A percentile compares a stretch with the other conserved stretches of the same genome.
Conservation (phyloP, 2,797 vertebrate genomes). For the Coracias cyanogaster region DNA sequence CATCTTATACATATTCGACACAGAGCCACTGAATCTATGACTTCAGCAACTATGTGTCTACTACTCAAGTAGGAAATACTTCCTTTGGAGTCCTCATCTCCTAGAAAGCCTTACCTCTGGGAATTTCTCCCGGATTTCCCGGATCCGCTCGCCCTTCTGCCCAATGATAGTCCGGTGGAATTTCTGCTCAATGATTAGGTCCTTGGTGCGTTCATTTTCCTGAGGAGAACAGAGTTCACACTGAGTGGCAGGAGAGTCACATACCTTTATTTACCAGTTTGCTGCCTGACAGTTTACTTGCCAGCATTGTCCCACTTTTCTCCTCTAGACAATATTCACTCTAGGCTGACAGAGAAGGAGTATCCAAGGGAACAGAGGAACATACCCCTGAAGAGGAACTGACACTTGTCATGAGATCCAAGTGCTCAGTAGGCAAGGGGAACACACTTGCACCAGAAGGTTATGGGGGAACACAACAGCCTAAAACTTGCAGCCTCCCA, state of each 20-base stretch:
- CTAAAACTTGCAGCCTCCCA: neutral
- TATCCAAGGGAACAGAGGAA: neutral
- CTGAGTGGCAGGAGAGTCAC: neutral
- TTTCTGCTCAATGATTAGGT: conserved; percentile 97
- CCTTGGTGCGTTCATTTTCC: conserved; percentile 99
- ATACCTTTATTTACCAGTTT: neutral
- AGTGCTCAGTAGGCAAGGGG: neutral
- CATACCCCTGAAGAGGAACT: neutral
- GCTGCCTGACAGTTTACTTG: neutral
- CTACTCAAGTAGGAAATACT: neutral
- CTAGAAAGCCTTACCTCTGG: conserved; percentile 86
- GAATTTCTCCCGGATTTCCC: conserved; percentile 97
- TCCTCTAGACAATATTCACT: neutral
- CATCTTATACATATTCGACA: neutral
- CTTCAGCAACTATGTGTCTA: neutral
- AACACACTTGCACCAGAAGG: neutral
- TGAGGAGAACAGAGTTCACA: conserved; percentile 37
- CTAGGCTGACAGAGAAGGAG: neutral
- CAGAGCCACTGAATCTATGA: neutral
- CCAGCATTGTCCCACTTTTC: neutral
- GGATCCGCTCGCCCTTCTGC: conserved; percentile 97
- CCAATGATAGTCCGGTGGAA: conserved; percentile 99
- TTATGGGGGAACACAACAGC: neutral
- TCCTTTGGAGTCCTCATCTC: neutral
- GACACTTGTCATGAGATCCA: neutral